Percentiles rank a stretch among this genome's conserved stretches.
Conservation (phyloP, 2,888 invertebrate species). For the Trichogramma dendrolimi region DNA sequence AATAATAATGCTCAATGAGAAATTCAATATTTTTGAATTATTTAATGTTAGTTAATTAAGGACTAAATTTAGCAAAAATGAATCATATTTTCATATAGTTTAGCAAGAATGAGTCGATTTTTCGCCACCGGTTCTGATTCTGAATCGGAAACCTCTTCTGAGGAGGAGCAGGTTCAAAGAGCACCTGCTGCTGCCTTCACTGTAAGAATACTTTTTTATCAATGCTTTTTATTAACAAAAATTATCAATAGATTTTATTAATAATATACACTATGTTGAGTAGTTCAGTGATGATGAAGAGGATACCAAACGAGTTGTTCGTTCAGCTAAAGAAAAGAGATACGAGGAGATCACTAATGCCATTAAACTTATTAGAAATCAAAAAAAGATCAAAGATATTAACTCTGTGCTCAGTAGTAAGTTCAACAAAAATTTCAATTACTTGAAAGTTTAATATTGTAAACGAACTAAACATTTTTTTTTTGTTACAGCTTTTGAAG, state of each 20-base stretch:
- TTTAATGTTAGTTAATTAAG: too few species aligned
- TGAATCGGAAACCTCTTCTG: constrained; percentile 86
- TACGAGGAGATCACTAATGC: constrained; percentile 91
- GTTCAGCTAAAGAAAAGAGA: constrained; percentile 94
- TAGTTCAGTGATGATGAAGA: constrained; percentile 93
- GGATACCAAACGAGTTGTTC: constrained; percentile 91
- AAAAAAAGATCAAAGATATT: constrained; percentile 97
- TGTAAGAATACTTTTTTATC: constrained; percentile 55
- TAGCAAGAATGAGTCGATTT: too few species aligned
- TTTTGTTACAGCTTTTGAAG: constrained; percentile 73
- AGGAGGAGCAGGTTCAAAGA: constrained; percentile 77
- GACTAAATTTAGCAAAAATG: too few species aligned
- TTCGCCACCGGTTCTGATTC: constrained; percentile 73
- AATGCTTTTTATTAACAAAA: too few species aligned
- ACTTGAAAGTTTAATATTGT: too few species aligned
- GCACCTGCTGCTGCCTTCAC: constrained; percentile 71
- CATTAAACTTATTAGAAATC: constrained; percentile 89
- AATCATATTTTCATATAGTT: too few species aligned
- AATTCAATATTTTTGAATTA: too few species aligned
- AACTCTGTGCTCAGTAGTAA: constrained; percentile 84
- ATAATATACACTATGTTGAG: too few species aligned
- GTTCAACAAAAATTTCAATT: constrained; percentile 35
- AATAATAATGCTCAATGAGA: too few species aligned
- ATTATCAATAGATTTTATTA: too few species aligned
- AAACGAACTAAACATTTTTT: too few species aligned